A percentile compares a stretch with the other conserved stretches of the same genome.
Conservation (phyloP, 2,797 vertebrate species). For the Eospalax fontanierii region DNA sequence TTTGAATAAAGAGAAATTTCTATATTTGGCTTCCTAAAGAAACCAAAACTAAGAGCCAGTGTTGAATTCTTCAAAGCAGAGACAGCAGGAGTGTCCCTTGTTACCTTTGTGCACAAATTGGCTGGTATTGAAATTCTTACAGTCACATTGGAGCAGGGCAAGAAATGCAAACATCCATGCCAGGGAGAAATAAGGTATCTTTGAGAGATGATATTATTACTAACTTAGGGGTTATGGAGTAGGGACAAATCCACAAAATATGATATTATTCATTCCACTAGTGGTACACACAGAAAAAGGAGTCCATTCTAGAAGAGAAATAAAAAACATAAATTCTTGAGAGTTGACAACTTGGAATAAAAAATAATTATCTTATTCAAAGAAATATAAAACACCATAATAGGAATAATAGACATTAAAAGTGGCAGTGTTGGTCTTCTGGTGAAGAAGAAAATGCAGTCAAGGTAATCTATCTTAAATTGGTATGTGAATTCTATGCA, state of each 20-base stretch:
- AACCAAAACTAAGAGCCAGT: background rate
- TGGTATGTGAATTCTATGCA: background rate
- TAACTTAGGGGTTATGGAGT: background rate
- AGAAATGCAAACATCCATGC: background rate
- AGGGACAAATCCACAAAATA: background rate
- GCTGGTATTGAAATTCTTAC: background rate
- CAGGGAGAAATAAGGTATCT: background rate
- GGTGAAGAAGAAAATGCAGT: background rate
- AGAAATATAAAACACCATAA: conserved; percentile 48
- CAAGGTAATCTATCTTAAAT: background rate
- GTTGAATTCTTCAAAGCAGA: conserved; percentile 31
- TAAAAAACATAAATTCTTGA: conserved; percentile 56
- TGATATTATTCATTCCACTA: background rate
- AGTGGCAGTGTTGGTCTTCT: background rate
- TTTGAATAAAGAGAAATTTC: conserved; percentile 50
- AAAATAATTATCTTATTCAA: conserved; percentile 40
- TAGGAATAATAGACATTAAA: conserved; percentile 27
- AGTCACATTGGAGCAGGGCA: background rate
- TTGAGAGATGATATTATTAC: background rate
- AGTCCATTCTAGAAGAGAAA: conserved; percentile 56
- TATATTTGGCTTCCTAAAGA: conserved; percentile 31
- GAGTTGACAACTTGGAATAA: conserved; percentile 44
- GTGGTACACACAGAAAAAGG: background rate
- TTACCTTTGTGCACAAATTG: background rate
- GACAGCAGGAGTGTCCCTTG: background rate